These are phyloP conservation scores for Colistium nudipinnis DNA, from an alignment of 2,113 vertebrate genomes.

Conservation along the genomic window DNA sequence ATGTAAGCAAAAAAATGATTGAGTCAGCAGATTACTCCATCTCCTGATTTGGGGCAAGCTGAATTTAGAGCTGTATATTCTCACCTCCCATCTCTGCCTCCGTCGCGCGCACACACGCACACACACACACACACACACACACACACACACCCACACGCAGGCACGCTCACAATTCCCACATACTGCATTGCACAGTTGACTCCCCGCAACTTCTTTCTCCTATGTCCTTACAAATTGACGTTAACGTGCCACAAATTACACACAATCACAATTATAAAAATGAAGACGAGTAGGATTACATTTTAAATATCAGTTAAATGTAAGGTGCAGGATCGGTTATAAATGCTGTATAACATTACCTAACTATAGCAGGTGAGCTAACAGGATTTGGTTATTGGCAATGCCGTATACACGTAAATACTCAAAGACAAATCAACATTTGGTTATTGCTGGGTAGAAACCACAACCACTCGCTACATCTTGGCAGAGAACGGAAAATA, in stretches of 20 bases:
- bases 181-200: constrained; percentile 42
- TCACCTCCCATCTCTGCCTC: constrained; percentile 25
- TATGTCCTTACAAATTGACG: constrained; percentile 33
- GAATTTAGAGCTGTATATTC: constrained; percentile 28
- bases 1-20: constrained; percentile 64
- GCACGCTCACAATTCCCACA: constrained; percentile 10
- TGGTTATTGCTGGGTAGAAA: constrained; percentile 78
- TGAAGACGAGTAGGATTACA: constrained; percentile 68
- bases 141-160: constrained; percentile 1
- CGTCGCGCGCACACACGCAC: constrained; percentile 17
- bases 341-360: constrained; percentile 74
- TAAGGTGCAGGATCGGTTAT: constrained; percentile 81
- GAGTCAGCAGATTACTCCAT: constrained; percentile 25
- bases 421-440: constrained; percentile 75
- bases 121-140: constrained; percentile 14
- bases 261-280: constrained; percentile 65
- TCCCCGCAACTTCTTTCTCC: constrained; percentile 39
- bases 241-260: constrained; percentile 58
- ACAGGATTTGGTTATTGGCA: constrained; percentile 82
- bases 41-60: constrained; percentile 54
- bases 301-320: constrained; percentile 77
- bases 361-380: constrained; percentile 73
- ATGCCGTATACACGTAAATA: constrained; percentile 68
- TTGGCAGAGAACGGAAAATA: constrained; percentile 56
- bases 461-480: constrained; percentile 69